phyloP scores from a whole-genome alignment of 2,888 invertebrate genomes.

The Linnaemya vulpina region DNA sequence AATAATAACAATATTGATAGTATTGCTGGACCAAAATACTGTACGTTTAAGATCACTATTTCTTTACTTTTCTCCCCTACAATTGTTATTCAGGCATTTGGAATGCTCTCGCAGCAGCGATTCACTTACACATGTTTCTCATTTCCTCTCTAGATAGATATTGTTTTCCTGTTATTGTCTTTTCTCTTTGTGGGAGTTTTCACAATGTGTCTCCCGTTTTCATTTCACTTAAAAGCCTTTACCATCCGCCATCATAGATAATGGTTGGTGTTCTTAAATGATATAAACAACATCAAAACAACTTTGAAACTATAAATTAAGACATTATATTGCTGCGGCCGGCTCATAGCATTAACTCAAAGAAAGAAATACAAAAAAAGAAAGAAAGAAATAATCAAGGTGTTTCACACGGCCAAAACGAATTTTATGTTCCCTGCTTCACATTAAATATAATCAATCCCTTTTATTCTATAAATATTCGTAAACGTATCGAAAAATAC shows the following conservation, averaged over 20 bases:
- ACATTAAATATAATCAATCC: too few relatives aligned
- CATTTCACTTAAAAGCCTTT: constrained; percentile 27
- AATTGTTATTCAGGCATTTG: constrained; percentile 5
- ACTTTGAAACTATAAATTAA: constrained; percentile 79
- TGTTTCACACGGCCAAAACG: neutral
- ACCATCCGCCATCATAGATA: constrained; percentile 61
- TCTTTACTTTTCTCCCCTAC: neutral
- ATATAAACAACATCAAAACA: constrained; percentile 68
- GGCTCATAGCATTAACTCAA: constrained; percentile 45
- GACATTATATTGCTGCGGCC: constrained; percentile 78
- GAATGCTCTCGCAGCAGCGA: constrained; percentile 7
- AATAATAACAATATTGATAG: constrained; percentile 29
- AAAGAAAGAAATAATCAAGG: neutral
- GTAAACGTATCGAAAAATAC: too few relatives aligned
- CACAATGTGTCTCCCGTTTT: constrained; percentile 32
- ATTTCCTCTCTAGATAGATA: constrained; percentile 21
- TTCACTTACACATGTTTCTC: constrained; percentile 1
- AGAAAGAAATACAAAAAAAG: neutral
- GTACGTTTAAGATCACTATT: constrained; percentile 7
- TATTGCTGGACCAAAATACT: constrained; percentile 24
- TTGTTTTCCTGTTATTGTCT: neutral
- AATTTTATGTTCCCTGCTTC: constrained; percentile 9
- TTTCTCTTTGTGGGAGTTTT: constrained; percentile 41
- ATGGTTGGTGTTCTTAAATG: constrained; percentile 69
- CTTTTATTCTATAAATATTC: too few relatives aligned